Evolutionary conservation across 2,888 invertebrate genomes (phyloP), one percentile per base, ranked within the genome.

Genomic region (Ceriagrion tenellum): DNA sequence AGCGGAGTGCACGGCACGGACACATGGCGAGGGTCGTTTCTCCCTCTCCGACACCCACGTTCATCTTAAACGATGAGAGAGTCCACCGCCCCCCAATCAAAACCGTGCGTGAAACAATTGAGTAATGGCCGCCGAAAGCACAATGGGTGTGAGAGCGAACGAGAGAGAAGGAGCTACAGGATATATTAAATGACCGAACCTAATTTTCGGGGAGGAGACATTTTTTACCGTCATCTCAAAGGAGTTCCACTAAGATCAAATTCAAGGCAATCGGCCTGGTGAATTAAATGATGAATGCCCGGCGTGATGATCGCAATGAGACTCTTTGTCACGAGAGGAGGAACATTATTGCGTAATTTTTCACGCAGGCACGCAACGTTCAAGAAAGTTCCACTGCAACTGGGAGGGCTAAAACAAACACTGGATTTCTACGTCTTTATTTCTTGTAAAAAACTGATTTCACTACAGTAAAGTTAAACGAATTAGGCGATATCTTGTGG

Each of bases 181-280:
- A 81, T 81, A 81, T 81, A 81, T 81, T 81, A 81, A 81, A 81
- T 81, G 81, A 81, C 81, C 81, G 81, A 81, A 81, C 81, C n/a
- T 81, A 81, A 81, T 81, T 20, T 20, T 59, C 18, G 59, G 59
- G 81, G 35, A 10, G 35, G 30, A 35, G 0, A 13, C n/a, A 18
- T 12, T 81, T 81, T 35, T 81, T 81, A 35, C 26, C 69, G 26
- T 26, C 26, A 59, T 18, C 69, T 35, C 81, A n/a, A 81, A 81
- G 81, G n/a, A 81, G 81, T 35, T 69, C 13, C 30, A 26, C 13
- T 35, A 59, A 35, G 81, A 81, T 81, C 35, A 81, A 81, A 81
- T 81, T 81, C 81, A 35, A 81, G 35, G 81, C 13, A 81, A 18
- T 69, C 69, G 23, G n/a, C 16, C 13, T 81, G 81, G 30, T 81